phyloP scores from a whole-genome alignment of 1,140 invertebrate species.

The Macrotrachela quadricornifera region DNA sequence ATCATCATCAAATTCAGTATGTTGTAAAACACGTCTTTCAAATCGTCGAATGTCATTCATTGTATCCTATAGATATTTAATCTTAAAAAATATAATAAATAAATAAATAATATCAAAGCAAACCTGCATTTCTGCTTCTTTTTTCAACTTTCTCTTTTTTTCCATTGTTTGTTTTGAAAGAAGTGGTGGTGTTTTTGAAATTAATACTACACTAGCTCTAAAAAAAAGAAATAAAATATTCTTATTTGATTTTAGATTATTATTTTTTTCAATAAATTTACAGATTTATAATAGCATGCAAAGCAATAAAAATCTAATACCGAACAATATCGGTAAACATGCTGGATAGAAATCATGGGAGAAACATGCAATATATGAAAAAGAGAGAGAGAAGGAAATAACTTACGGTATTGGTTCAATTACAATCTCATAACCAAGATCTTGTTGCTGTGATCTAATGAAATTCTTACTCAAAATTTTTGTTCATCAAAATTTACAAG shows the following conservation, averaged over 20 bases:
- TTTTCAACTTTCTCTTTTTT: slow-evolving; percentile 12
- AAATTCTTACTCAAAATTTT: too few relatives aligned
- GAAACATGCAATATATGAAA: background rate
- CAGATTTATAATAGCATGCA: background rate
- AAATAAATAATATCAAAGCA: background rate
- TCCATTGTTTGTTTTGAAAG: slow-evolving; percentile 17
- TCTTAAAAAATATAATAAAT: background rate
- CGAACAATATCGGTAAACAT: background rate
- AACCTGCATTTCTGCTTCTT: slow-evolving; percentile 18
- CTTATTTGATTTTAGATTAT: background rate
- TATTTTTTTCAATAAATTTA: background rate
- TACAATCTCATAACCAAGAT: background rate
- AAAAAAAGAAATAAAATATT: slow-evolving; percentile 7
- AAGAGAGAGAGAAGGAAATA: background rate
- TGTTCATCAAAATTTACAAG: too few relatives aligned
- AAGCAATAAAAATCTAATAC: background rate
- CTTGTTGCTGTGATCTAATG: background rate
- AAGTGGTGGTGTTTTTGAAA: slow-evolving; percentile 22
- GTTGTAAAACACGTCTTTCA: background rate
- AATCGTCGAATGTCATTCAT: slow-evolving; percentile 3
- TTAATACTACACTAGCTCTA: slow-evolving; percentile 25
- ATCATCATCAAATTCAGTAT: too few relatives aligned
- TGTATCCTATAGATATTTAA: background rate
- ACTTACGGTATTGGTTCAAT: background rate
- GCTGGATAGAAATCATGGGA: background rate